Base-by-base conservation (phyloP, 2,113 vertebrate species). In the Hippoglossus stenolepis region DNA sequence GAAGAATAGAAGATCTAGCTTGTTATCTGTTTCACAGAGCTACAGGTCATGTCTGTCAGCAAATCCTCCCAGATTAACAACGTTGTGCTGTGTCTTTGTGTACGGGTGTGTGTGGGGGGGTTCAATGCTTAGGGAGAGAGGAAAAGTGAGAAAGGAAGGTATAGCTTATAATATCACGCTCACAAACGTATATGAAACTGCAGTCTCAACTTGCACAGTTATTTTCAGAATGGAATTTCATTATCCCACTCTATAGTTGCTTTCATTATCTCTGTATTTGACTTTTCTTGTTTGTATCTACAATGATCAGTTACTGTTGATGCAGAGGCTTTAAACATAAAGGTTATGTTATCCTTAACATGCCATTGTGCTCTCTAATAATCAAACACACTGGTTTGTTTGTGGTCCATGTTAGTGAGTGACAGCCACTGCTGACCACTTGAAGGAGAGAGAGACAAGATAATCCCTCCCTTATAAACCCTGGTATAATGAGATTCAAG, bases 401-500 rank as follows among this genome's bases (percentile, higher is more conserved):
- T 73, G 58, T 6, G 10, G 47, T 73, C 28, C 28, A 66, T 74
- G 14, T 75, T 56, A 64, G 45, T 85, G 85, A 88, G 70, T 87
- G 87, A 83, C 82, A 84, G 72, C 61, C 49, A 56, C 57, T 57
- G 53, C 57, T 62, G 59, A 76, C 85, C 70, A 89, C 75, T 90
- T 79, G 26, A 77, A 83, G 59, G 40, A 73, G 64, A 73, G 64
- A 73, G 70, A 57, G 51, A 85, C 74, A 58, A 77, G 83, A 75
- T 89, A 85, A 90, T 85, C 85, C 85, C 77, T 77, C 74, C 77
- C 13, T 86, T 88, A 74, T 86, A 86, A 91, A 65, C 86, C 69
- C 35, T 58, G 10, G 65, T 85, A 57, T 93, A 93, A 92, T 91
- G 80, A 89, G 91, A 91, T 93, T 92, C 82, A 70, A 58, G 64